Evolutionary conservation across 2,113 vertebrate genomes (phyloP).

Genomic region (Uria aalge): DNA sequence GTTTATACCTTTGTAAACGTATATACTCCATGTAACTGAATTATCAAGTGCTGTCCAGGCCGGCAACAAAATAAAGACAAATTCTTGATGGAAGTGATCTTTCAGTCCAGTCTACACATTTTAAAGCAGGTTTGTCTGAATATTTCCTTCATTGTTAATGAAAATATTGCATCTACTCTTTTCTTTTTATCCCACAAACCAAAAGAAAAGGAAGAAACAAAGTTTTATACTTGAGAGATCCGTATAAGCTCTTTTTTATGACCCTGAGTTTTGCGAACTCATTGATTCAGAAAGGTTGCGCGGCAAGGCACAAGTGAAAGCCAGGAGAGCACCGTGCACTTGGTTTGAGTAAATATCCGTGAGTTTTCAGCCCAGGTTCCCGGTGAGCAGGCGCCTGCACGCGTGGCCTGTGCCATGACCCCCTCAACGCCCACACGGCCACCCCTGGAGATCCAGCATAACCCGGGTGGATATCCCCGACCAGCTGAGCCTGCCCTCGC

Average conservation of each 20-base stretch:
- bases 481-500: not conserved
- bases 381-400: rapidly evolving
- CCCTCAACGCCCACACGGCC: not conserved
- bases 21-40: not conserved
- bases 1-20: not conserved
- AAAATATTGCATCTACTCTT: not conserved
- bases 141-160: not conserved
- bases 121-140: not conserved
- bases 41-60: not conserved
- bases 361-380: not conserved
- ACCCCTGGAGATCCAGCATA: not conserved
- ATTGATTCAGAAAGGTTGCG: not conserved
- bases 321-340: not conserved
- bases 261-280: not conserved
- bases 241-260: not conserved
- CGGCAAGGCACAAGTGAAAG: not conserved
- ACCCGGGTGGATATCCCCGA: not conserved
- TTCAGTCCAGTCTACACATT: not conserved
- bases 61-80: not conserved
- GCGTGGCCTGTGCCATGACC: not conserved
- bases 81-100: not conserved
- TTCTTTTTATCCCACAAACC: not conserved
- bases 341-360: not conserved
- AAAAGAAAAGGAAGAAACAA: not conserved
- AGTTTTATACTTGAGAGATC: not conserved